Base-by-base conservation (phyloP, 1,140 invertebrate species). In the Protaetia brevitarsis region DNA sequence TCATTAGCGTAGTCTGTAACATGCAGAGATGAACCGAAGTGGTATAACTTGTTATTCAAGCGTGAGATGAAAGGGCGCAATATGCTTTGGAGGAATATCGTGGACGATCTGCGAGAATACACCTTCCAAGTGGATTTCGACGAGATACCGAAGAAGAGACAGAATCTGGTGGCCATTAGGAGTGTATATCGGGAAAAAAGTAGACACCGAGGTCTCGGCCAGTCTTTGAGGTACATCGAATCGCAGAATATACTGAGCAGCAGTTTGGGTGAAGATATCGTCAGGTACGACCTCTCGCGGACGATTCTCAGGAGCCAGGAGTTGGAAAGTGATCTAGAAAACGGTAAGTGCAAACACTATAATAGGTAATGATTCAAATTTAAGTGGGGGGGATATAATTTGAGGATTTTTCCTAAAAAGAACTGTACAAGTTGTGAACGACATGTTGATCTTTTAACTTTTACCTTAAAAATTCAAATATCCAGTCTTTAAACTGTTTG, bases 221-320 rank as follows among this genome's bases (percentile, higher is more conserved):
- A 27, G 16, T 21, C 37, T n/a, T 28, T 71, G 4, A 71, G 71
- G 37, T 77, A 77, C 60, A 65, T 79, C 27, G 68, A 74, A 64
- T 77, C 75, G 5, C 76, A 78, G 68, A 74, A 68, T 58, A 66
- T 81, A 6, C 79, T 79, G 57, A 72, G 75, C 29, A 79, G 78
- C 65, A 81, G 82, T 0, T 71, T 86, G 3, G 73, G 69, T 41
- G 83, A 85, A 72, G 80, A 86, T 70, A 70, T 85, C 1, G 79
- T 80, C 4, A 79, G 78, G 16, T 83, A 80, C 67, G 84, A 86
- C 71, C 79, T 85, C 26, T 82, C 80, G 41, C 77, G 79, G 63
- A 67, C 72, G 0, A 45, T 66, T 26, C 19, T 79, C 10, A 45
- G 71, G 21, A 36, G 67, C 0, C 27, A 70, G 59, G 57, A 59